phyloP scores from a whole-genome alignment of 2,113 vertebrate genomes.

The Rhinogobius similis region DNA sequence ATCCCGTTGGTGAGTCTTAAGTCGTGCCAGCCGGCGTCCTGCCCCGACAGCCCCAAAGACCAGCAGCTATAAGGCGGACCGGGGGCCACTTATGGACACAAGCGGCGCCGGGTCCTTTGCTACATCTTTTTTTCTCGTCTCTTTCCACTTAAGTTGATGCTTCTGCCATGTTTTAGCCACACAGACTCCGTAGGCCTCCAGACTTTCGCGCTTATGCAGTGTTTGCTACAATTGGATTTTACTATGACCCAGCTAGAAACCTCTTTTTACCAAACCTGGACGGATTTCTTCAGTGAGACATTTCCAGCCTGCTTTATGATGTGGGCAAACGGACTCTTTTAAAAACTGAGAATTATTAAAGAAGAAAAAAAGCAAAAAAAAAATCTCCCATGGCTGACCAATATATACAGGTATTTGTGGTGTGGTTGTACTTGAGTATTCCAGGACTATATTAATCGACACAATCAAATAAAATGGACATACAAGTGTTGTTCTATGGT shows the following conservation, averaged over 20 bases:
- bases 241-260: conserved; percentile 73
- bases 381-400: conserved; percentile 81
- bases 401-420: conserved; percentile 90
- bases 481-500: conserved; percentile 84
- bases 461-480: conserved; percentile 85
- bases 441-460: conserved; percentile 92
- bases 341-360: conserved; percentile 41
- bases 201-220: conserved; percentile 87
- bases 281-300: conserved; percentile 65
- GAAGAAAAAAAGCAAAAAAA: conserved; percentile 20
- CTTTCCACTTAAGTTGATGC: conserved; percentile 80
- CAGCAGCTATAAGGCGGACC: conserved; percentile 91
- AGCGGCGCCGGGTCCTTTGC: conserved; percentile 30
- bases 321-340: conserved; percentile 43
- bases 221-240: conserved; percentile 82
- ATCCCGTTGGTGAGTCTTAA: conserved; percentile 97
- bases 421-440: conserved; percentile 93
- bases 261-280: conserved; percentile 27
- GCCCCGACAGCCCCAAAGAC: conserved; percentile 93
- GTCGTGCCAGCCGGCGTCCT: conserved; percentile 89
- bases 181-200: conserved; percentile 86
- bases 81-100: conserved; percentile 29
- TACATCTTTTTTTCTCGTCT: conserved; percentile 46
- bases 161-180: conserved; percentile 86
- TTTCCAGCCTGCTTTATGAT: conserved; percentile 53